Base-by-base conservation (phyloP, 1,140 invertebrate genomes). In the Drosophila sucinea region DNA sequence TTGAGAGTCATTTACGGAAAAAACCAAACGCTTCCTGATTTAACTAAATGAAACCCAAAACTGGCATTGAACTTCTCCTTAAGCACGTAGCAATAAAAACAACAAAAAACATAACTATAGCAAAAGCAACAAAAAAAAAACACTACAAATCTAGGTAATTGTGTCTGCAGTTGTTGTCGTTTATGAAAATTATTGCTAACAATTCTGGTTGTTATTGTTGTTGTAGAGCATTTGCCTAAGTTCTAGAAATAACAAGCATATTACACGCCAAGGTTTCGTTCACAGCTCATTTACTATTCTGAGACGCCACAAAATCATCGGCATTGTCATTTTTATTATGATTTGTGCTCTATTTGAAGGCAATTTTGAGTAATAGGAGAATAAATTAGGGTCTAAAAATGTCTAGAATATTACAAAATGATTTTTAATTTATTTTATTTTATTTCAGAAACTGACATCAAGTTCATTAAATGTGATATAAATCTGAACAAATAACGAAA, bases 81-180 rank as follows among this genome's bases (percentile, higher is more conserved):
- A 66, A n/a, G 51, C 54, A 73, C 61, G 65, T 74, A 67, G 40
- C 29, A 41, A 56, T 60, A 71, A 67, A 47, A 75, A 70, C 30
- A 62, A 72, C 60, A 55, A 60, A 33, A 63, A 74, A 41, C 66
- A 58, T 44, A 60, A 70, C 63, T 60, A 55, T 57, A 66, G 30
- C 23, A 40, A 55, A 58, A 71, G 60, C 38, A 75, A 69, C 47
- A 61, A 70, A 60, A 57, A 64, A 56, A 40, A 65, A 75, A 47
- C 64, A 60, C 56, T 60, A 70, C 67, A 80, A 84, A 84, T 87
- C 70, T 87, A 67, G 84, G 84, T 87, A 87, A 87, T 87, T 87
- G 84, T 87, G 84, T 77, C 73, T 77, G 69, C 40, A 32, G 63
- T 7, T 60, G 55, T 38, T 67, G 60, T 76, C 73, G 40, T 60